Conservation (phyloP, 2,888 invertebrate species). For the Nomada fucata region DNA sequence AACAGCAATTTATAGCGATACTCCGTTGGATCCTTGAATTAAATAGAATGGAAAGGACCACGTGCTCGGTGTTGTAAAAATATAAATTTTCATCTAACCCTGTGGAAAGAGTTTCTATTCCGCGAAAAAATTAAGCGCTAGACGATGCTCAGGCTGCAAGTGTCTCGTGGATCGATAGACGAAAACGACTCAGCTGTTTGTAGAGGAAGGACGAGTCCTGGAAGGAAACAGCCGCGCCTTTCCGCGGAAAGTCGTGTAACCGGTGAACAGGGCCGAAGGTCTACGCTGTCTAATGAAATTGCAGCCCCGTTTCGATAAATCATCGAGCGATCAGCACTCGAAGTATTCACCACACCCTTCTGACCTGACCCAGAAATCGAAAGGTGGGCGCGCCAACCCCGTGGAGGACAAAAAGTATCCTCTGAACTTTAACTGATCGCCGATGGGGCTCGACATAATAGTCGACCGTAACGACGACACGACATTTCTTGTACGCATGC, state of each 20-base stretch:
- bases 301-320: constrained; percentile 57
- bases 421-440: constrained; percentile 44
- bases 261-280: constrained; percentile 32
- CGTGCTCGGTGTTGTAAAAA: no score
- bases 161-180: neutral
- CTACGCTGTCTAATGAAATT: constrained; percentile 52
- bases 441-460: neutral
- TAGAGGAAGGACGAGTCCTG: constrained; percentile 12
- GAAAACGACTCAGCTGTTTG: neutral
- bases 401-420: constrained; percentile 36
- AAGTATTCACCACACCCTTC: constrained; percentile 71
- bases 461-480: neutral
- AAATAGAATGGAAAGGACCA: neutral
- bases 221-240: constrained; percentile 42
- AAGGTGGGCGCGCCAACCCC: constrained; percentile 70
- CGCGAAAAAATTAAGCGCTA: neutral
- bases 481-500: constrained; percentile 11
- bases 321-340: constrained; percentile 63
- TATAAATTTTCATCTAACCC: no score
- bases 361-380: constrained; percentile 75
- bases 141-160: neutral
- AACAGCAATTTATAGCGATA: neutral
- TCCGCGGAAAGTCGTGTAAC: constrained; percentile 34
- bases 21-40: neutral
- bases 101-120: no score